phyloP scores from a whole-genome alignment of 1,140 invertebrate species.

The Drosophila arizonae region DNA sequence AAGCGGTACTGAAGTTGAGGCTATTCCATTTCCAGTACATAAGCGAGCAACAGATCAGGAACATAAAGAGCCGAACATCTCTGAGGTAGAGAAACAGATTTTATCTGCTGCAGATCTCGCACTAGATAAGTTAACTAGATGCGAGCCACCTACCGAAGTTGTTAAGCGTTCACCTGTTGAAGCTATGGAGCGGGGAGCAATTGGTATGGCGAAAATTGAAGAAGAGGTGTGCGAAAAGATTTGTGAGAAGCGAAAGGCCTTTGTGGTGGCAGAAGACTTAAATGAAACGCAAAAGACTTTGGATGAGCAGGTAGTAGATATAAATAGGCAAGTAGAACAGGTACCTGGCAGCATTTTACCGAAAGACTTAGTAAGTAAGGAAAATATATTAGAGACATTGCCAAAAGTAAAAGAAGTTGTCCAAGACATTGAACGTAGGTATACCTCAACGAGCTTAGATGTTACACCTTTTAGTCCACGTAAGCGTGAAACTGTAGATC shows the following conservation, averaged over 20 bases:
- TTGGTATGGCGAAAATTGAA: conserved; percentile 49
- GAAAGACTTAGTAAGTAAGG: conserved; percentile 63
- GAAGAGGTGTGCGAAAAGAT: conserved; percentile 76
- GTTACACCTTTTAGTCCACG: conserved; percentile 70
- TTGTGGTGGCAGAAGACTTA: conserved; percentile 76
- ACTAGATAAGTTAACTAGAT: conserved; percentile 52
- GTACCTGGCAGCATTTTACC: conserved; percentile 69
- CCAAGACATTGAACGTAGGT: conserved; percentile 67
- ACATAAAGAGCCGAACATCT: conserved; percentile 47
- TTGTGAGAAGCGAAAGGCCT: conserved; percentile 69
- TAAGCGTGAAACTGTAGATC: conserved; percentile 44
- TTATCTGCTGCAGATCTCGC: conserved; percentile 60
- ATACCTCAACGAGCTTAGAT: conserved; percentile 55
- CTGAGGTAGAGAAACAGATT: conserved; percentile 71
- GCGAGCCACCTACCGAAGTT: conserved; percentile 53
- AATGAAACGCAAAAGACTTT: conserved; percentile 77
- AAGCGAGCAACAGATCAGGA: conserved; percentile 42
- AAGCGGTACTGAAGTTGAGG: conserved; percentile 50
- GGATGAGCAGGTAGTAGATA: conserved; percentile 62
- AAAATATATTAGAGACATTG: conserved; percentile 42
- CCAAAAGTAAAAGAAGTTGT: conserved; percentile 72
- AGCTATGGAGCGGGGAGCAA: conserved; percentile 46
- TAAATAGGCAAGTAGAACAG: conserved; percentile 59
- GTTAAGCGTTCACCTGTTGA: conserved; percentile 69
- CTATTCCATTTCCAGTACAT: conserved; percentile 67